Evolutionary conservation across 92 coral and sea anemone genomes (phyloP), one percentile per base, ranked within the genome.

Genomic region (Muricea muricata): DNA sequence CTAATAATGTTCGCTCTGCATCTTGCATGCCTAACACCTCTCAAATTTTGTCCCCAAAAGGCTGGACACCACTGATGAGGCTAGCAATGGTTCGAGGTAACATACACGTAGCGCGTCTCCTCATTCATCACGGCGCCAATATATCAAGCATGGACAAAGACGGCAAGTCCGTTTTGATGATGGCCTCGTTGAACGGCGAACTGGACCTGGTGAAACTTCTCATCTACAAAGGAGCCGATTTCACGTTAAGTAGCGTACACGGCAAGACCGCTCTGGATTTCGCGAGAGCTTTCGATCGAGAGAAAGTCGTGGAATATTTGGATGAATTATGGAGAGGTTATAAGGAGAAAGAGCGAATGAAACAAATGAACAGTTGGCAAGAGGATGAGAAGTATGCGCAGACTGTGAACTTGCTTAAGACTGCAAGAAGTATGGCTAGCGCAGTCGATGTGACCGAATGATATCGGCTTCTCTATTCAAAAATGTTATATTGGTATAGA

Each of bases 241-340:
- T 95, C 39, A 87, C 84, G 33, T 80, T 81, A 41, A 91, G 83
- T 73, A 91, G 93, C 6, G 94, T 83, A 56, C 94, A 91, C 77
- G 98, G 98, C 7, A 95, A 92, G 54, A 91, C 98, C 6, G 98
- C 98, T 2, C 88, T 95, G 84, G 98, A 95, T 66, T 95, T 95
- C 75, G 98, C 98, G 12, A 84, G 91, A 48, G 89, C 98, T 2
- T 95, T 95, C 71, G 98, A 95, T 20, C 96, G 84, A 63, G 98
- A 95, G 47, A 81, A 89, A 17, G 92, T 95, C 20, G 89, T 90
- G 34, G 93, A 85, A 26, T 93, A 86, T 71, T 90, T 95, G 3
- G 96, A 93, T n/a, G 97, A 93, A 65, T 91, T 90, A 10, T 79
- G 93, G 84, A 91, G 92, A 12, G 88, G 63, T 6, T 34, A 84